Base-by-base conservation (phyloP, 2,113 vertebrate species). In the Tragelaphus scriptus region DNA sequence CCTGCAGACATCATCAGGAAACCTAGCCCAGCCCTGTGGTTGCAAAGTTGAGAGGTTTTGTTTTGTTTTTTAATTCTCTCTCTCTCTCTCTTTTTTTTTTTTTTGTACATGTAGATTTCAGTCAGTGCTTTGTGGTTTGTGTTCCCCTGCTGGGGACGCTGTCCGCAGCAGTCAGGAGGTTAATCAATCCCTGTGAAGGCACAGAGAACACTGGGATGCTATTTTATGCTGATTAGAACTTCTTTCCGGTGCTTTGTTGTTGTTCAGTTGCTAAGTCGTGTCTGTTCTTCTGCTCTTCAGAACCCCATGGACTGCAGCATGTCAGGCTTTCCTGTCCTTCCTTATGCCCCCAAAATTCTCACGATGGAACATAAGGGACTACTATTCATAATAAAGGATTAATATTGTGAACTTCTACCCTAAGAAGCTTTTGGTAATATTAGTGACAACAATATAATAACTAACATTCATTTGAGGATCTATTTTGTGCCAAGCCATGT, bases 101-200 rank as follows among this genome's bases (percentile, higher is more conserved):
- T 71, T 71, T 71, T 91, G n/a, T 75, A 97, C 40, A 58, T 49
- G 13, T 32, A 94, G 14, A 51, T 95, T 96, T 97, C 95, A 82
- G 86, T 95, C 86, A 95, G 15, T 68, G 80, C 36, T n/a, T n/a
- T n/a, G n/a, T n/a, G n/a, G n/a, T 96, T 91, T 97, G 97, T 92
- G 94, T 92, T 98, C 65, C 49, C 53, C 90, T 75, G 55, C 55
- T 88, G 55, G 82, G 30, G 65, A 58, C 32, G 23, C 7, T 56
- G 40, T 92, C n/a, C 36, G 55, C 44, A 93, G 77, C n/a, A 63
- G 61, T 91, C 71, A 47, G 25, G 58, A 91, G 55, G 53, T 65
- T 61, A 84, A 71, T 93, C 88, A 85, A 88, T 80, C 51, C 59
- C 19, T 85, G 44, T 89, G 47, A 95, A 92, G 82, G 81, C 79